Conservation (phyloP, 2,113 vertebrate species). For the Notothenia coriiceps region DNA sequence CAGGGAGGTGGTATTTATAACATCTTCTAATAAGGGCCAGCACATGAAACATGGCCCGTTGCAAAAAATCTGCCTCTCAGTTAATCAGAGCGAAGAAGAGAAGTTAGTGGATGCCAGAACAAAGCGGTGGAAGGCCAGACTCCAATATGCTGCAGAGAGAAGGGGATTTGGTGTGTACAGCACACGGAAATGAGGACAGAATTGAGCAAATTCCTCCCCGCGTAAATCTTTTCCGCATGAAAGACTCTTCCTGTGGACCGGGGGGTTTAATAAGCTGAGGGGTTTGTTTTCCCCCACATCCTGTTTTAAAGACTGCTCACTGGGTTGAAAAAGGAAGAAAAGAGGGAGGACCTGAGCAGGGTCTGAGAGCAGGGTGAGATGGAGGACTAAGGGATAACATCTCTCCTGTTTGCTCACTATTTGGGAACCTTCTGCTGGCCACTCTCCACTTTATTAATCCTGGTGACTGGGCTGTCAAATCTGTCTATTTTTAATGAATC, state of each 20-base stretch:
- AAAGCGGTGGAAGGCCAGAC: constrained; percentile 33
- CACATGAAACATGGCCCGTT: constrained; percentile 61
- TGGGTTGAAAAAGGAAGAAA: constrained; percentile 31
- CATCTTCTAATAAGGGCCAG: constrained; percentile 69
- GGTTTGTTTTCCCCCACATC: not conserved
- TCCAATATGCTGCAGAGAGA: constrained; percentile 37
- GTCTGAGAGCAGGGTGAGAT: constrained; percentile 35
- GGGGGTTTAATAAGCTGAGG: constrained; percentile 53
- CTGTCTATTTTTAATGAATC: constrained; percentile 56
- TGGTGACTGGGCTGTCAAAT: constrained; percentile 19
- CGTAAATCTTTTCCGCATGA: constrained; percentile 63
- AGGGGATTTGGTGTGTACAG: constrained; percentile 53
- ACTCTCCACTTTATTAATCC: constrained; percentile 29
- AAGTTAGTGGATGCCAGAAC: constrained; percentile 40
- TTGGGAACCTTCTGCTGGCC: constrained; percentile 6
- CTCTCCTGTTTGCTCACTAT: constrained; percentile 34
- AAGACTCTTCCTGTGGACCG: constrained; percentile 43
- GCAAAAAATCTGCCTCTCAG: constrained; percentile 52
- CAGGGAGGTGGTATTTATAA: constrained; percentile 71
- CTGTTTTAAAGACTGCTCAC: constrained; percentile 33
- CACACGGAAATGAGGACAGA: constrained; percentile 58
- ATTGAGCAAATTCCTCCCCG: constrained; percentile 42
- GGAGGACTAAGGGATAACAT: constrained; percentile 30
- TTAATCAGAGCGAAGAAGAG: constrained; percentile 57
- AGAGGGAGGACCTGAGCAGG: constrained; percentile 21